Percentiles rank a stretch among this genome's conserved stretches.
Conservation (phyloP, 2,888 invertebrate species). For the Arenicola marina region DNA sequence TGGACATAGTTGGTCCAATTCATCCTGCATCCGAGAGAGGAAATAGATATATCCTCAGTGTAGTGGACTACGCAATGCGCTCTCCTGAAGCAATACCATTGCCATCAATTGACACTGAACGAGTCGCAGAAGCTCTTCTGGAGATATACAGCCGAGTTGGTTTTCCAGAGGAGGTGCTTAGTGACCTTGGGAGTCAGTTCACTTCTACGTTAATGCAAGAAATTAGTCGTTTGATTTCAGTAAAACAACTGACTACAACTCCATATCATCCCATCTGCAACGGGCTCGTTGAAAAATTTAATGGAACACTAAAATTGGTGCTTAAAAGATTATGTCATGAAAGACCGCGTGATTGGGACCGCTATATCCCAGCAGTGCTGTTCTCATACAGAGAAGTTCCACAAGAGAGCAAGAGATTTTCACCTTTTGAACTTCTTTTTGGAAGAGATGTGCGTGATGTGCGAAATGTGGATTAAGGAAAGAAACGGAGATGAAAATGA, state of each 20-base stretch:
- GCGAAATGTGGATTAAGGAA: slow-evolving; percentile 22
- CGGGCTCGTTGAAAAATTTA: slow-evolving; percentile 29
- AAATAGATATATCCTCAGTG: slow-evolving; percentile 29
- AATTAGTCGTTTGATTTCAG: slow-evolving; percentile 21
- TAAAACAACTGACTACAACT: slow-evolving; percentile 23
- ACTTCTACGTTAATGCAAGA: slow-evolving; percentile 28
- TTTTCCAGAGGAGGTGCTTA: slow-evolving; percentile 29
- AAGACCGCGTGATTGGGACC: slow-evolving; percentile 33
- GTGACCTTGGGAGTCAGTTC: slow-evolving; percentile 33
- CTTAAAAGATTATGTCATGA: slow-evolving; percentile 19
- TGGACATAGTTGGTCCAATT: slow-evolving; percentile 19
- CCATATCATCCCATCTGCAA: slow-evolving; percentile 30
- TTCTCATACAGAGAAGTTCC: slow-evolving; percentile 34
- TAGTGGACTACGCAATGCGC: slow-evolving; percentile 28
- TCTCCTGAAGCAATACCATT: slow-evolving; percentile 15
- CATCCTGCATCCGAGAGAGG: slow-evolving; percentile 24
- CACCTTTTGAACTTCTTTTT: slow-evolving; percentile 34
- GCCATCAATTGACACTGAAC: slow-evolving; percentile 9
- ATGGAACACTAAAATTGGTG: slow-evolving; percentile 30
- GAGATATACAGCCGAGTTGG: slow-evolving; percentile 27
- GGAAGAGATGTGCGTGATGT: slow-evolving; percentile 32
- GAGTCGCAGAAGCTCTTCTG: slow-evolving; percentile 33
- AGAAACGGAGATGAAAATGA: not conserved
- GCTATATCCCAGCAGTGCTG: slow-evolving; percentile 24
- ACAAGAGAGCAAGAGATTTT: slow-evolving; percentile 25